Conservation (phyloP, 2,888 invertebrate genomes). For the Calliphora vomitoria region DNA sequence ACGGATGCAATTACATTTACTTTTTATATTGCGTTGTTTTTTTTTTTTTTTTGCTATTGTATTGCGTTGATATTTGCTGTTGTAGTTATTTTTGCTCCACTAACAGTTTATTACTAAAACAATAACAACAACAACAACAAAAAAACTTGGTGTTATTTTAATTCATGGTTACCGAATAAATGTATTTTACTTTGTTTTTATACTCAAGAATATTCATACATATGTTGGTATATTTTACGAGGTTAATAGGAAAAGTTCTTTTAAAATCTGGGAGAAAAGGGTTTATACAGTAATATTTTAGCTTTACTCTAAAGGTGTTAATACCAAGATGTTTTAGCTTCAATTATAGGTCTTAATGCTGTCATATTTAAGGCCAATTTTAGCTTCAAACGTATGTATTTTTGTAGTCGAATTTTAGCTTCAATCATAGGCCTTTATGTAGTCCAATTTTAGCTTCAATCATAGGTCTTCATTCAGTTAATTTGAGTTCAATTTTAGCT, state of each 20-base stretch:
- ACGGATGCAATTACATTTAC: conserved; percentile 59
- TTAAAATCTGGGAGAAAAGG: too few species aligned
- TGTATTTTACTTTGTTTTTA: not conserved
- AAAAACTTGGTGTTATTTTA: conserved; percentile 41
- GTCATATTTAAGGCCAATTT: too few species aligned
- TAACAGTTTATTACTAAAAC: conserved; percentile 23
- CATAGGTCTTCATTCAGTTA: too few species aligned
- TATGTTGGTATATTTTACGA: not conserved
- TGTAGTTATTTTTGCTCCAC: conserved; percentile 1
- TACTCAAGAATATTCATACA: conserved; percentile 1
- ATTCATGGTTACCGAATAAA: conserved; percentile 39
- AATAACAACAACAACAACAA: not conserved
- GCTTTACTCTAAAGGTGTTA: too few species aligned
- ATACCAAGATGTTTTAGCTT: too few species aligned
- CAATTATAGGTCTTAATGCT: too few species aligned
- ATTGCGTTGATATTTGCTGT: not conserved
- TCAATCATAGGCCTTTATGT: too few species aligned
- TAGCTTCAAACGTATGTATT: too few species aligned
- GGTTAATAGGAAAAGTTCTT: not conserved
- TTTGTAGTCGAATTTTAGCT: too few species aligned
- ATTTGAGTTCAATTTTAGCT: too few species aligned
- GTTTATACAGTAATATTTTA: too few species aligned
- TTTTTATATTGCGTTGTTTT: conserved; percentile 35
- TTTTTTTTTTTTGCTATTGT: not conserved
- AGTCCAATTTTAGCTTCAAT: too few species aligned